A percentile compares a stretch with the other conserved stretches of the same genome.
Conservation (phyloP, 2,888 invertebrate genomes). For the Drosophila algonquin region DNA sequence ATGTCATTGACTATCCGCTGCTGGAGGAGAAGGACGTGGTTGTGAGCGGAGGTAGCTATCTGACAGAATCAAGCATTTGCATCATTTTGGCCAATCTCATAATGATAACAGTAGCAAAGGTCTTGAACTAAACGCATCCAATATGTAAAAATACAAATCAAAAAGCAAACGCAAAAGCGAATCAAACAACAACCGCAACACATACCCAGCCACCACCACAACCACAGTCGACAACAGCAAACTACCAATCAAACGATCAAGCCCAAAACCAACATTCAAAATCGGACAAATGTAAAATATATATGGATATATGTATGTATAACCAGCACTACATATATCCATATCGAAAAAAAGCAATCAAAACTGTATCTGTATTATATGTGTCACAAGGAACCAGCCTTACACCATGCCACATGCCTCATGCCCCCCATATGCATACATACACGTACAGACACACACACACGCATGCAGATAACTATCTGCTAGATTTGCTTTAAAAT, state of each 20-base stretch:
- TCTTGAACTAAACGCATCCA: slow-evolving; percentile 79
- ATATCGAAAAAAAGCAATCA: slow-evolving; percentile 26
- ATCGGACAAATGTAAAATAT: slow-evolving; percentile 56
- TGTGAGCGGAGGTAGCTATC: slow-evolving; percentile 85
- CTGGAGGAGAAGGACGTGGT: slow-evolving; percentile 92
- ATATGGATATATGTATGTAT: slow-evolving; percentile 22
- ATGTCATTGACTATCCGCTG: slow-evolving; percentile 95
- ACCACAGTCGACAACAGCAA: slow-evolving; percentile 63
- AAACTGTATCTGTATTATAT: slow-evolving; percentile 64
- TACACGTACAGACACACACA: slow-evolving; percentile 24
- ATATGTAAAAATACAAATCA: slow-evolving; percentile 63
- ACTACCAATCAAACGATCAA: slow-evolving; percentile 7
- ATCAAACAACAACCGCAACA: slow-evolving; percentile 39
- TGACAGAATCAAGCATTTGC: slow-evolving; percentile 82
- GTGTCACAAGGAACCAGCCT: slow-evolving; percentile 62
- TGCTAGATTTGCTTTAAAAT: slow-evolving; percentile 18
- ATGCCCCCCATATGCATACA: slow-evolving; percentile 31
- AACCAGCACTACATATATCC: slow-evolving; percentile 28
- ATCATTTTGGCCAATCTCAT: slow-evolving; percentile 83
- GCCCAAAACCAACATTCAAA: slow-evolving; percentile 32
- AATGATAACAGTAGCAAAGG: slow-evolving; percentile 83
- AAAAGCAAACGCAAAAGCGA: slow-evolving; percentile 49
- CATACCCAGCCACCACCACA: slow-evolving; percentile 42
- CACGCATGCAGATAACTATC: slow-evolving; percentile 37
- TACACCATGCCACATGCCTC: slow-evolving; percentile 22